Percentiles rank a stretch among this genome's conserved stretches.
Evolutionary conservation across 2,888 invertebrate genomes (phyloP).

Genomic region (Lomographa bimaculata): DNA sequence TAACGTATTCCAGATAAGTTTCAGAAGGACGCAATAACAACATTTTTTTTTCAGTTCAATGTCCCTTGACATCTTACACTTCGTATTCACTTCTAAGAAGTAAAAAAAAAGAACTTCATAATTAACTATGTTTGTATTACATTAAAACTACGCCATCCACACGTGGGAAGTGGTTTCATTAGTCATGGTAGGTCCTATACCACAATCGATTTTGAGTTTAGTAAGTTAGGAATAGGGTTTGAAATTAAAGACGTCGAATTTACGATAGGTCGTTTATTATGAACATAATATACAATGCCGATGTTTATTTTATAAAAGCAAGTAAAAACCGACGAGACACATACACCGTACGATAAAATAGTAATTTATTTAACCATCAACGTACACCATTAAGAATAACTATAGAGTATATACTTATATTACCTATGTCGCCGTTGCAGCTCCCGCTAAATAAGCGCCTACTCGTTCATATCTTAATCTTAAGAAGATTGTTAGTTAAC

Average conservation of each 20-base stretch:
- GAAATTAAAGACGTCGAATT: constrained; percentile 43
- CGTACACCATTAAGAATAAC: constrained; percentile 40
- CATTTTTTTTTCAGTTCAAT: constrained; percentile 4
- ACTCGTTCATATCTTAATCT: neutral
- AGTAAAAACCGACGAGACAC: constrained; percentile 75
- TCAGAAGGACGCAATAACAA: constrained; percentile 15
- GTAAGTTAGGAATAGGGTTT: too few relatives aligned
- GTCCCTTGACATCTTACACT: too few relatives aligned
- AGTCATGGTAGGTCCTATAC: too few relatives aligned
- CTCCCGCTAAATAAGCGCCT: constrained; percentile 2
- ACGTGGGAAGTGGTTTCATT: too few relatives aligned
- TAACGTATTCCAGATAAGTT: constrained; percentile 26
- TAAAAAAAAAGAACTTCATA: too few relatives aligned
- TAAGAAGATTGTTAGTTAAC: too few relatives aligned
- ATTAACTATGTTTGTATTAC: too few relatives aligned
- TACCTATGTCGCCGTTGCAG: constrained; percentile 19
- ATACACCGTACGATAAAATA: constrained; percentile 69
- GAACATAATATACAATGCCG: constrained; percentile 81
- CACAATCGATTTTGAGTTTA: too few relatives aligned
- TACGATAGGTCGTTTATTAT: constrained; percentile 75
- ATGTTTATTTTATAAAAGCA: constrained; percentile 80
- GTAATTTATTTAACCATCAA: constrained; percentile 43
- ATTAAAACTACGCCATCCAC: too few relatives aligned
- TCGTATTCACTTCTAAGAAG: too few relatives aligned
- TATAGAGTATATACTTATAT: constrained; percentile 52